Evolutionary conservation across 1,140 invertebrate genomes (phyloP), one percentile per base, ranked within the genome.

Genomic region (Camponotus vicinus): DNA sequence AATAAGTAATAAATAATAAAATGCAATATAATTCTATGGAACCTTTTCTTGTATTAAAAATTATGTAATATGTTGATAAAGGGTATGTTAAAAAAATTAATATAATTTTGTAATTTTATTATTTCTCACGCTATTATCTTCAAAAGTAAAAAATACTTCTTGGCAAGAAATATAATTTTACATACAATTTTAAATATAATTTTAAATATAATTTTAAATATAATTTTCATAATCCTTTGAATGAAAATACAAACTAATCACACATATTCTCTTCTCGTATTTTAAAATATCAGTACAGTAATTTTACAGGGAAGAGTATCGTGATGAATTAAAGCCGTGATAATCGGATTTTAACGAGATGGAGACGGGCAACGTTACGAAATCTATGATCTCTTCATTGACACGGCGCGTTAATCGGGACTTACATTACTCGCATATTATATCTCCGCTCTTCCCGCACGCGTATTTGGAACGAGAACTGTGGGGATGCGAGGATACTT

Each of bases 351-450:
- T 57, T 21, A 69, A 55, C 1, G 61, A n/a, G 7, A 71, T 32
- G 52, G 9, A 61, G 37, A 61, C 27, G 55, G 18, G 34, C 34
- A 57, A 7, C n/a, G 40, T 8, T 32, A 32, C 18, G 55, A 63
- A 61, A 83, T 83, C 79, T 83, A 59, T 40, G 3, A 59, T 73
- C 40, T 45, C 40, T 45, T 40, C 52, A 63, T 82, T 82, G 82
- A 85, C 42, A 85, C 21, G 71, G 82, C 15, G 71, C 59, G 67
- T 83, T 87, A 87, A 88, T 82, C 71, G 40, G 45, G 66, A 70
- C 71, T 78, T 85, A 76, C 86, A 79, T 73, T 75, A 85, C 59
- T 88, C 71, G 64, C 69, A 49, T 42, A 37, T 59, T 70, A 73
- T 71, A 70, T 84, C 64, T 88, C 73, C 75, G 77, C 40, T 59